phyloP scores from a whole-genome alignment of 2,888 invertebrate species.

The Saturnia pavonia region DNA sequence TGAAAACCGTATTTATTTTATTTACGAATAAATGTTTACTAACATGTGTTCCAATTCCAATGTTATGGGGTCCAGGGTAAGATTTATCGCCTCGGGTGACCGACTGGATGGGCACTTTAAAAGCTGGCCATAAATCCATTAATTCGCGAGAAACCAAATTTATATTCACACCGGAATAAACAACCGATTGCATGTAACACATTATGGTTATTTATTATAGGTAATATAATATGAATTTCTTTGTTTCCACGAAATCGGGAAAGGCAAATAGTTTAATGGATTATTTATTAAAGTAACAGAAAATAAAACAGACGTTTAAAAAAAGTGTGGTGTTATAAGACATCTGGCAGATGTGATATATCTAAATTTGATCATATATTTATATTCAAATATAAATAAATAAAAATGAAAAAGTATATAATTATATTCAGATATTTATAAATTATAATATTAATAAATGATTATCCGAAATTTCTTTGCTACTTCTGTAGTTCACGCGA shows the following conservation, averaged over 20 bases:
- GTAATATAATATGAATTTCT: neutral
- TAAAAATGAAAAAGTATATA: too few relatives aligned
- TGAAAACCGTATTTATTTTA: neutral
- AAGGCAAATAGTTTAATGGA: neutral
- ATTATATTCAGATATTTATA: too few relatives aligned
- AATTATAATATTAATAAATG: too few relatives aligned
- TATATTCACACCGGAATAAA: constrained; percentile 36
- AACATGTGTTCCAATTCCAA: constrained; percentile 18
- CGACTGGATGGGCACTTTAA: constrained; percentile 46
- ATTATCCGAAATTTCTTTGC: too few relatives aligned
- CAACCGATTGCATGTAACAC: constrained; percentile 17
- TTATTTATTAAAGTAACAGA: neutral
- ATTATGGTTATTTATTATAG: neutral
- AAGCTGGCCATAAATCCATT: constrained; percentile 57
- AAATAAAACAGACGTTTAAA: neutral
- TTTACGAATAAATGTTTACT: neutral
- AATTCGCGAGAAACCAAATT: constrained; percentile 50
- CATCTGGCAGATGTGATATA: too few relatives aligned
- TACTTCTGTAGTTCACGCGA: too few relatives aligned
- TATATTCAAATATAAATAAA: too few relatives aligned
- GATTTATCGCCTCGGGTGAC: constrained; percentile 46
- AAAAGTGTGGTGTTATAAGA: too few relatives aligned
- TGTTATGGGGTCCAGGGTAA: constrained; percentile 27
- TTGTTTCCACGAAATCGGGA: neutral
- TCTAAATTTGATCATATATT: too few relatives aligned